Percentiles rank a stretch among this genome's conserved stretches.
phyloP scores from a whole-genome alignment of 2,113 vertebrate genomes.

The Colinus virginianus region DNA sequence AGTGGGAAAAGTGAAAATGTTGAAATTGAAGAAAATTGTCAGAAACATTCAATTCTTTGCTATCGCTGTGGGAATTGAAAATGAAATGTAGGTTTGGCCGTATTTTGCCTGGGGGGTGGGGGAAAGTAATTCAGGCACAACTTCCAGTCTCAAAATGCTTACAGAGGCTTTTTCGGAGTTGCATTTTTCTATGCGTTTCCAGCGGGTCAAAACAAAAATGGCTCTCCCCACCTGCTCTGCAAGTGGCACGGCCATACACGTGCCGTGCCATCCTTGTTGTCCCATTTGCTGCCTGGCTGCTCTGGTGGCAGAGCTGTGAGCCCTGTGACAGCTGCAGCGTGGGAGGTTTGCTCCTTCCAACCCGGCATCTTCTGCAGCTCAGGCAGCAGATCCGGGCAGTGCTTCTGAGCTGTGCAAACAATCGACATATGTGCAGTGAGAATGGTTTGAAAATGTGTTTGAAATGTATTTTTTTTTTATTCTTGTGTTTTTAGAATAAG shows the following conservation, averaged over 20 bases:
- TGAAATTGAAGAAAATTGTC: too few relatives aligned
- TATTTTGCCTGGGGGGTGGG: not conserved
- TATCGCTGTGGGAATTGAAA: not conserved
- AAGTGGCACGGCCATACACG: not conserved
- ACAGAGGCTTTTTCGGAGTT: not conserved
- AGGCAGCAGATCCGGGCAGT: not conserved
- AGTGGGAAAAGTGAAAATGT: not conserved
- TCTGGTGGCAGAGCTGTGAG: not conserved
- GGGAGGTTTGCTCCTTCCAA: not conserved
- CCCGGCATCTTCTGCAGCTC: not conserved
- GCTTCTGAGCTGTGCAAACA: conserved; percentile 14
- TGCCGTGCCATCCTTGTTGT: not conserved
- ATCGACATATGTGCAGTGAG: not conserved
- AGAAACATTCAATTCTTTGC: too few relatives aligned
- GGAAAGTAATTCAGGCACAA: not conserved
- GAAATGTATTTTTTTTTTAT: not conserved
- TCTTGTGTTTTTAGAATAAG: not conserved
- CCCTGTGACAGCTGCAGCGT: not conserved
- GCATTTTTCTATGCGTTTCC: not conserved
- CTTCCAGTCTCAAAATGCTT: not conserved
- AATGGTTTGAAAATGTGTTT: not conserved
- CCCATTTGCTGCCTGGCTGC: not conserved
- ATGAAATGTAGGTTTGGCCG: not conserved
- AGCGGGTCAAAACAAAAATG: not conserved
- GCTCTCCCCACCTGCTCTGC: not conserved